phyloP scores from a whole-genome alignment of 2,888 invertebrate species.

The Beris chalybata region DNA sequence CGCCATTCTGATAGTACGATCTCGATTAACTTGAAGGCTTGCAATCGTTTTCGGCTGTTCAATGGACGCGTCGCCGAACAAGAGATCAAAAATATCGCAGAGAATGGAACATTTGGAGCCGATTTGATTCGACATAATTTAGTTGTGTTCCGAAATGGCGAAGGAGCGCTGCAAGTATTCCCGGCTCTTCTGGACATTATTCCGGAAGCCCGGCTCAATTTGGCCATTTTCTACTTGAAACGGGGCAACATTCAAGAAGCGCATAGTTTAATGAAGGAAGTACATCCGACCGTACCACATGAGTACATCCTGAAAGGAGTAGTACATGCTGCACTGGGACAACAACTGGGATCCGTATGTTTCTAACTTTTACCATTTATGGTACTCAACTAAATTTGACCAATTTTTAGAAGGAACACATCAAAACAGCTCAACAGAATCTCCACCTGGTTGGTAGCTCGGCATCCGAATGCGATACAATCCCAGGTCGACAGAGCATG shows the following conservation, averaged over 20 bases:
- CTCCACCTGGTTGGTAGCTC: constrained; percentile 96
- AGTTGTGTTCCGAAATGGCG: constrained; percentile 92
- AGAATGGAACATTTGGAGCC: constrained; percentile 79
- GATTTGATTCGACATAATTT: constrained; percentile 94
- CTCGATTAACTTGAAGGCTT: constrained; percentile 89
- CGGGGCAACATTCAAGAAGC: constrained; percentile 89
- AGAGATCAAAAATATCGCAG: constrained; percentile 80
- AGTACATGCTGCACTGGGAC: constrained; percentile 90
- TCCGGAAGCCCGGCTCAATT: constrained; percentile 93
- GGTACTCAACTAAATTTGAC: no score
- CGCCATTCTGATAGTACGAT: constrained; percentile 92
- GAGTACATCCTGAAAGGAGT: constrained; percentile 97
- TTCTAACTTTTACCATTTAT: not conserved
- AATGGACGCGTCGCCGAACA: constrained; percentile 94
- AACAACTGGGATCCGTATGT: constrained; percentile 85
- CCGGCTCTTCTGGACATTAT: constrained; percentile 93
- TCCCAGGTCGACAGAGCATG: constrained; percentile 97
- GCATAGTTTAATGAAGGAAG: constrained; percentile 81
- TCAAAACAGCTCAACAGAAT: constrained; percentile 94
- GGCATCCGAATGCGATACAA: constrained; percentile 96
- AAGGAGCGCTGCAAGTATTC: constrained; percentile 87
- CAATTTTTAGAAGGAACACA: constrained; percentile 77
- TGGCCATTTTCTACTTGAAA: constrained; percentile 91
- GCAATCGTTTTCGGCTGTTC: constrained; percentile 76
- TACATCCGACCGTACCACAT: constrained; percentile 91